Conservation (phyloP, 2,113 vertebrate species). For the Alectura lathami region DNA sequence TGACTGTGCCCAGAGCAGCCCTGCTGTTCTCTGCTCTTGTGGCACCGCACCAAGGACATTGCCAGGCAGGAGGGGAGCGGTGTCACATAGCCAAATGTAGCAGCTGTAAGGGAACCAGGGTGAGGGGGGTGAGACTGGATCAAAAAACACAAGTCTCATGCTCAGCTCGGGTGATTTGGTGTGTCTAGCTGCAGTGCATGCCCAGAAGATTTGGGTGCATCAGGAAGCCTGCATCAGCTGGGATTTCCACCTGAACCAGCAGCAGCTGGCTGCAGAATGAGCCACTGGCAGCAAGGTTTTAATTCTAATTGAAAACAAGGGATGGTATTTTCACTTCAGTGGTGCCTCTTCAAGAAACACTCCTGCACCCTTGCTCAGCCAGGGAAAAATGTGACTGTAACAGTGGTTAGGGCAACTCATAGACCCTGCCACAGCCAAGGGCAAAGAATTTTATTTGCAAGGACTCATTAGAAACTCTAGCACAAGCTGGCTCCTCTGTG, state of each 20-base stretch:
- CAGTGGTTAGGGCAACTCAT: neutral
- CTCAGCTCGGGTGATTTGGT: neutral
- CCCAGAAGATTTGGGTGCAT: neutral
- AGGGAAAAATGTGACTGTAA: neutral
- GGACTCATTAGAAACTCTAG: neutral
- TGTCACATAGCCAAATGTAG: neutral
- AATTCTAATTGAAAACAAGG: neutral
- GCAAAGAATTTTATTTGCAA: neutral
- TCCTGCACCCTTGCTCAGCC: neutral
- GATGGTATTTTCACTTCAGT: neutral
- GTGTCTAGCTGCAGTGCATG: neutral
- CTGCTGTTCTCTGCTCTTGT: too few species aligned
- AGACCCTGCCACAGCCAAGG: neutral
- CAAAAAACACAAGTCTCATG: neutral
- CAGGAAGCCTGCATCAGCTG: rapidly evolving
- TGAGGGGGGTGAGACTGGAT: neutral
- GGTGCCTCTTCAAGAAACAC: neutral
- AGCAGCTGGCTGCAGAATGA: neutral
- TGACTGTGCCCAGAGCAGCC: neutral
- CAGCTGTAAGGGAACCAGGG: neutral
- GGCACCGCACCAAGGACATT: neutral
- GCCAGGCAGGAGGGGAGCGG: rapidly evolving
- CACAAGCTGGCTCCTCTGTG: neutral
- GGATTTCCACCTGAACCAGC: neutral
- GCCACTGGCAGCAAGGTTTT: neutral